Percentiles rank a stretch among this genome's conserved stretches.
Conservation (phyloP, 2,797 vertebrate species). For the Paratrypauchen microcephalus region DNA sequence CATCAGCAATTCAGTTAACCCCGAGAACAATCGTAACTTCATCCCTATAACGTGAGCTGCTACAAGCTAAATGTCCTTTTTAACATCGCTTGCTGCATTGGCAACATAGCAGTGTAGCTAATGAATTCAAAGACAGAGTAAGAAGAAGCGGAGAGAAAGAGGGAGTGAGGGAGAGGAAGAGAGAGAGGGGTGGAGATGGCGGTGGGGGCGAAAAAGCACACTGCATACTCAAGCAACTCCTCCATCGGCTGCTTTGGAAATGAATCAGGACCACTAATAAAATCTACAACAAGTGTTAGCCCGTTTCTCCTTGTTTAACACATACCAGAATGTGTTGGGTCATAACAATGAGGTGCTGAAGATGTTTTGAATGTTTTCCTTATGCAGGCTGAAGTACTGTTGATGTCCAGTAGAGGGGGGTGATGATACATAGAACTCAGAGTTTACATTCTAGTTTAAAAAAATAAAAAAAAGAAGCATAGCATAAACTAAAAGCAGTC, state of each 20-base stretch:
- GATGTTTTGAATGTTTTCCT: constrained; percentile 58
- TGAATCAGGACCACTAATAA: constrained; percentile 66
- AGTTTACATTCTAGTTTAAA: constrained; percentile 24
- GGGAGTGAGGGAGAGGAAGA: background rate
- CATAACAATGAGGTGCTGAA: constrained; percentile 68
- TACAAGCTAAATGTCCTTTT: background rate
- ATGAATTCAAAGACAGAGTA: constrained; percentile 62
- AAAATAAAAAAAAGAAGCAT: constrained; percentile 26
- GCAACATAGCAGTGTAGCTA: constrained; percentile 54
- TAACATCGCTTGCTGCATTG: constrained; percentile 42
- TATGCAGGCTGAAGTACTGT: constrained; percentile 25
- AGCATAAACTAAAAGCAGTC: background rate
- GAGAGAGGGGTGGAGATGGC: background rate
- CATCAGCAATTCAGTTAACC: background rate
- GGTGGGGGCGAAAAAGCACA: constrained; percentile 31
- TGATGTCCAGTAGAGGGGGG: constrained; percentile 68
- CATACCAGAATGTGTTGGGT: constrained; percentile 63
- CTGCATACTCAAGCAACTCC: constrained; percentile 54
- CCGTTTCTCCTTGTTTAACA: constrained; percentile 69
- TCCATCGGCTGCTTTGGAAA: constrained; percentile 60
- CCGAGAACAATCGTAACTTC: background rate
- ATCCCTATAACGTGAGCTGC: background rate
- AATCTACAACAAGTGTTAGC: constrained; percentile 61
- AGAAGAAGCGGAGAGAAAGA: constrained; percentile 19
- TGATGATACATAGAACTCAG: constrained; percentile 55